phyloP scores from a whole-genome alignment of 1,140 invertebrate species.

The Apocrypta bakeri region DNA sequence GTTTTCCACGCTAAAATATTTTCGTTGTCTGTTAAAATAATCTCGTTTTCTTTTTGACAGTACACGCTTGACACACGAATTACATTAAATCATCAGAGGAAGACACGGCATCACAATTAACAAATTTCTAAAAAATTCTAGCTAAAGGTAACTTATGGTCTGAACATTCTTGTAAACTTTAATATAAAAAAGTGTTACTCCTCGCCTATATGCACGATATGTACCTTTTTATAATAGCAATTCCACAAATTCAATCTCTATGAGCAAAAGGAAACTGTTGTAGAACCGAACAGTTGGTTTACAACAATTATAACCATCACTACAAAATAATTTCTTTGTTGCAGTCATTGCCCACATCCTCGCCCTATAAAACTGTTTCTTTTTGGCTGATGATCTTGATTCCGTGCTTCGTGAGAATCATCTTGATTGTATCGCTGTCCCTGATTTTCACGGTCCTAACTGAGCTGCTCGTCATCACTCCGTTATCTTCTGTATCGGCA shows the following conservation, averaged over 20 bases:
- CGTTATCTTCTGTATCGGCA: constrained; percentile 50
- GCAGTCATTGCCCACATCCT: constrained; percentile 45
- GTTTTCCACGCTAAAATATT: neutral
- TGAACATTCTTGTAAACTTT: neutral
- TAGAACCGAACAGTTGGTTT: constrained; percentile 50
- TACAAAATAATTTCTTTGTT: constrained; percentile 44
- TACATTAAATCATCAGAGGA: neutral
- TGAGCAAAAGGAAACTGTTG: constrained; percentile 32
- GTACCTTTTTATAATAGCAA: neutral
- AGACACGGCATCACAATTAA: neutral
- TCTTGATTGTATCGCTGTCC: constrained; percentile 80
- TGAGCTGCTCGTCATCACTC: constrained; percentile 32
- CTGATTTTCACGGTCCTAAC: constrained; percentile 69
- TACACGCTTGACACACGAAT: neutral
- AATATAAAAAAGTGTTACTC: neutral
- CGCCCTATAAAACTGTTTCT: constrained; percentile 80
- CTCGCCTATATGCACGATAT: neutral
- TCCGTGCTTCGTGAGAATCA: constrained; percentile 83
- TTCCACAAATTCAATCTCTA: constrained; percentile 4
- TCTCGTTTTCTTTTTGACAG: neutral
- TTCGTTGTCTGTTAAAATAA: constrained; percentile 1
- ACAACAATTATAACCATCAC: constrained; percentile 14
- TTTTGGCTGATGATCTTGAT: constrained; percentile 85
- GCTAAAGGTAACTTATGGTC: neutral
- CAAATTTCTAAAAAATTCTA: neutral